Evolutionary conservation across 2,888 invertebrate genomes (phyloP), one percentile per base, ranked within the genome.

Genomic region (Venustoraphidia nigricollis): DNA sequence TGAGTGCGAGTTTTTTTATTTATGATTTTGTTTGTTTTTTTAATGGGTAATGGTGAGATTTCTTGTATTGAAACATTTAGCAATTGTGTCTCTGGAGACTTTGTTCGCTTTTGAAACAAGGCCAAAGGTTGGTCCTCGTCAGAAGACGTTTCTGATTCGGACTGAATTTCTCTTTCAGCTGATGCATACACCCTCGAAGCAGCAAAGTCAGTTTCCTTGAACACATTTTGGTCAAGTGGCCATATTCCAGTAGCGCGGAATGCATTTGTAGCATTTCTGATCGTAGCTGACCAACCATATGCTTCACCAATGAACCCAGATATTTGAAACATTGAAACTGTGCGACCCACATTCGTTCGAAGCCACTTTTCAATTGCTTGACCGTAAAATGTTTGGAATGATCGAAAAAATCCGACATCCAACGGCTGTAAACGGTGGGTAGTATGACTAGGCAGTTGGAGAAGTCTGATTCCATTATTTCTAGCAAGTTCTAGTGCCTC

Each of bases 351-450:
- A 48, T 56, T 51, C 17, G 47, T 11, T 9, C 52, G 41, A 13
- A 57, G 41, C 53, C 53, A 57, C 34, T 51, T 56, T 49, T 53
- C 52, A 39, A 47, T 45, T 17, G 46, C 50, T 44, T 55, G 49
- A 34, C 41, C 50, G 43, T 53, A 55, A 39, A 51, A 53, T 8
- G 46, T 51, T 39, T 47, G 51, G 17, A 55, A 40, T 1, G 53
- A 54, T 46, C 52, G 52, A 42, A 55, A 57, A 51, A 57, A 58
- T 14, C 53, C 47, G 14, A 53, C 53, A 50, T 58, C 56, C 17
- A 58, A 48, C 34, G 55, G 56, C 42, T 59, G 59, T 8, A 59
- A 45, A 36, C 55, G 40, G 39, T 57, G 56, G 8, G 55, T 57
- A 4, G 55, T 57, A 47, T 58, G 57, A 10, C 49, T 53, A 9